A percentile compares a stretch with the other conserved stretches of the same genome.
These are phyloP conservation scores for Spermophilus dauricus DNA, from an alignment of 2,113 vertebrate genomes.

Conservation along the genomic window DNA sequence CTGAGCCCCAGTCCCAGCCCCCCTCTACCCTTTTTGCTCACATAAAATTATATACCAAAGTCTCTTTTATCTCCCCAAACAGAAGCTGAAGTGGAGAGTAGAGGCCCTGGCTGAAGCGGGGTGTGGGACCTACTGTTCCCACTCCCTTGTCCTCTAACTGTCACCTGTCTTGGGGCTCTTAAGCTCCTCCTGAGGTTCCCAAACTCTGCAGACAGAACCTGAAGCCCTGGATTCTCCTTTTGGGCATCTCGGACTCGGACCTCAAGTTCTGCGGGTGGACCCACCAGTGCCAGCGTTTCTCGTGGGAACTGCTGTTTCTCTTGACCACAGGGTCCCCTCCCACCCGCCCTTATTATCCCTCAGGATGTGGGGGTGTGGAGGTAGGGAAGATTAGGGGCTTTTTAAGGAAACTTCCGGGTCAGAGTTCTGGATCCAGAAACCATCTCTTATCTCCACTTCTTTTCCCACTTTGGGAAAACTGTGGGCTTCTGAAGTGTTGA, in stretches of 20 bases:
- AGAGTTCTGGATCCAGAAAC: not conserved
- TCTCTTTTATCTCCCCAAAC: not conserved
- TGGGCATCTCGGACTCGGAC: not conserved
- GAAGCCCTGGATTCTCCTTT: not conserved
- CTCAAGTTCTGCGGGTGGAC: not conserved
- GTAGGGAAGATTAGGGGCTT: not conserved
- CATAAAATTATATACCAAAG: not conserved
- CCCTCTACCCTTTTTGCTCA: not conserved
- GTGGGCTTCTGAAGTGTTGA: not conserved
- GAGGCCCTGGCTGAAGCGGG: not conserved
- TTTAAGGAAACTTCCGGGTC: slow-evolving; percentile 21
- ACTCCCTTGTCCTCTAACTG: not conserved
- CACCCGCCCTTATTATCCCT: not conserved
- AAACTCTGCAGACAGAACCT: not conserved
- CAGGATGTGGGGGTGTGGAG: no score
- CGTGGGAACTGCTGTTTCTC: not conserved
- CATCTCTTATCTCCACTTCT: not conserved
- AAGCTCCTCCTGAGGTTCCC: not conserved
- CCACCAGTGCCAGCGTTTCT: not conserved
- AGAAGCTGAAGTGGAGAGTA: not conserved
- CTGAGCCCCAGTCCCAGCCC: no score
- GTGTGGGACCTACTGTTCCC: not conserved
- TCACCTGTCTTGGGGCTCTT: not conserved
- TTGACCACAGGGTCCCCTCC: not conserved
- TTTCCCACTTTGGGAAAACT: slow-evolving; percentile 27